phyloP scores from a whole-genome alignment of 2,113 vertebrate species.

The Carlito syrichta region DNA sequence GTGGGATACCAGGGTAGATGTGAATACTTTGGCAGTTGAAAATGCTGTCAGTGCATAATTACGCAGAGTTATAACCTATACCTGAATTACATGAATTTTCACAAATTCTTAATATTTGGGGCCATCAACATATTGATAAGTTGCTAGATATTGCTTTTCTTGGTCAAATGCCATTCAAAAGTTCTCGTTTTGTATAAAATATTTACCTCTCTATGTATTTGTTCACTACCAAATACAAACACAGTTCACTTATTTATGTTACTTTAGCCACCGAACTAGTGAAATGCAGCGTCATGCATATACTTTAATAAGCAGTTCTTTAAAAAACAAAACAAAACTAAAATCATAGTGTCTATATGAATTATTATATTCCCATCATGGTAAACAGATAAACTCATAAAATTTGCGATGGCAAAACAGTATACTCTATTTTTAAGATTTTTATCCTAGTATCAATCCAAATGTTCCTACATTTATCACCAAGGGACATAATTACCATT shows the following conservation, averaged over 20 bases:
- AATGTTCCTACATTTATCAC: not conserved
- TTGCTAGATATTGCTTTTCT: too few species aligned
- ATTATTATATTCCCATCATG: not conserved
- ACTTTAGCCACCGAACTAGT: not conserved
- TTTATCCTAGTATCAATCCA: not conserved
- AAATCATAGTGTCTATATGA: not conserved
- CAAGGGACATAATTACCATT: slow-evolving; percentile 12
- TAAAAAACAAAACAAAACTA: not conserved
- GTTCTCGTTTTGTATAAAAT: not conserved
- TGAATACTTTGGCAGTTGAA: not conserved
- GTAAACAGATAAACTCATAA: not conserved
- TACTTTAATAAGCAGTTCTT: not conserved
- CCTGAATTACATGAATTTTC: not conserved
- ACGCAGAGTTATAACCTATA: not conserved
- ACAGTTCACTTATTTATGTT: not conserved
- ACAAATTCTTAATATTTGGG: not conserved
- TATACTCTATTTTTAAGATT: not conserved
- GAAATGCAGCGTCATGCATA: not conserved
- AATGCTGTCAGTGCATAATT: not conserved
- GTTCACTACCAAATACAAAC: not conserved
- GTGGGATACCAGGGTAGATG: too few species aligned
- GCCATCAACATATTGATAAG: not conserved
- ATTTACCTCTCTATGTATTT: too few species aligned
- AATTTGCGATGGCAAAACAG: not conserved
- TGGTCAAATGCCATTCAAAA: not conserved